Evolutionary conservation across 2,113 vertebrate species (phyloP), one percentile per base, ranked within the genome.

Genomic region (Tenrec ecaudatus): DNA sequence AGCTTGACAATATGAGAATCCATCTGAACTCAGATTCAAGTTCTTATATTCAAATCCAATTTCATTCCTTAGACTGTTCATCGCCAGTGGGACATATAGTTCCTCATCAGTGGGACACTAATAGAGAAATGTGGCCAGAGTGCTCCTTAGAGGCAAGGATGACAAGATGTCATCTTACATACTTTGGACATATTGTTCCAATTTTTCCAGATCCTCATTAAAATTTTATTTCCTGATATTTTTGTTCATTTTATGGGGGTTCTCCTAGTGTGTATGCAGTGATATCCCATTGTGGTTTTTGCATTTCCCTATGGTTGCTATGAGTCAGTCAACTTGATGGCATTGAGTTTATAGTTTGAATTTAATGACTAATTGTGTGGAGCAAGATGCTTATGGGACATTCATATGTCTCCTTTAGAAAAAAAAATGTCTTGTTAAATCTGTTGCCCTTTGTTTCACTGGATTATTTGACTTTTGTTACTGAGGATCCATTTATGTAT

Each of bases 41-140:
- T 16, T 47, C 81, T 85, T 20, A 27, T 88, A 90, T 95, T 79
- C 29, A 93, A 95, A 86, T 80, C 73, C 57, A 91, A 88, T 88
- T 91, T 64, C 58, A 75, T 90, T 94, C 47, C 66, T 85, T 71
- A 93, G 90, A 4, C 64, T 25, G 23, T 29, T 66, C 25, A 66
- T 66, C 9, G 29, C 25, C 22, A 25, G 64, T 66, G 64, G 20
- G 64, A 66, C 8, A 27, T 25, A 66, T 23, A 25, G 25, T 29
- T 10, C 6, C 6, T 10, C 47, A 10, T 14, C 47, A 53, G 47
- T 53, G 47, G 47, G 9, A 53, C 47, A 53, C 9, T 53, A 53
- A 53, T 53, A 53, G 47, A 53, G 47, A 53, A 53, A 14, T 14
- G 11, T 53, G 47, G 47, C 47, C 47, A 53, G 47, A 53, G 47